A percentile compares a stretch with the other conserved stretches of the same genome.
These are phyloP conservation scores for Thinocorus orbignyianus DNA, from an alignment of 2,113 vertebrate species.

Conservation along the genomic window DNA sequence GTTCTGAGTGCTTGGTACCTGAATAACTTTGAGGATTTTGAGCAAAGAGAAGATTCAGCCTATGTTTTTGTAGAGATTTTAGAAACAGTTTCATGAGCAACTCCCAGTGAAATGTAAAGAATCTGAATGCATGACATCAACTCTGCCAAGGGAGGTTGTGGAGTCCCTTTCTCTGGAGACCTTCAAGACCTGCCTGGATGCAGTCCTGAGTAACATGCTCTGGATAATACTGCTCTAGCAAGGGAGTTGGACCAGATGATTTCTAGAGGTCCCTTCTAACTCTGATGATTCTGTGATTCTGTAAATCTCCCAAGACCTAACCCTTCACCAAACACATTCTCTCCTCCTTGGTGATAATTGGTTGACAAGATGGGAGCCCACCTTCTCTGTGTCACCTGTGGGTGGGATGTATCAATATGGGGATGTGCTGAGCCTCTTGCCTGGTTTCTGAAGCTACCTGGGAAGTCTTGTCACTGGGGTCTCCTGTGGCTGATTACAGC, in stretches of 20 bases:
- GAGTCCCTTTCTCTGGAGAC: too few species aligned
- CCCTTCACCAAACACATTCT: neutral
- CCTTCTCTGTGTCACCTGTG: neutral
- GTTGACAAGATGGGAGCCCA: neutral
- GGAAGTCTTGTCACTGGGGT: rapidly evolving
- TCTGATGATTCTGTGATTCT: too few species aligned
- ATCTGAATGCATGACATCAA: neutral
- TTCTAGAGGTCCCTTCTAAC: too few species aligned
- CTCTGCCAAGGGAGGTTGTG: neutral
- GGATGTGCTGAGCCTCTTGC: neutral
- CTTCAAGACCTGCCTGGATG: too few species aligned
- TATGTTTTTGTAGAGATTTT: neutral
- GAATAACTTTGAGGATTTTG: neutral
- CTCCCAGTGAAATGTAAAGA: neutral
- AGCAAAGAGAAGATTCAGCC: neutral
- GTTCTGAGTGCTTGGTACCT: neutral
- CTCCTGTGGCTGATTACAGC: neutral
- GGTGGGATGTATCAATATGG: neutral
- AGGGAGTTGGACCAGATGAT: too few species aligned
- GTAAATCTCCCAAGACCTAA: neutral
- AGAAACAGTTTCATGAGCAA: neutral
- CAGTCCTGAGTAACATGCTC: too few species aligned
- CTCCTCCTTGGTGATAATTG: neutral
- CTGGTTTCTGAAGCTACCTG: neutral
- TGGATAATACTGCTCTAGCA: too few species aligned